These are phyloP conservation scores for Mormyrus lacerda DNA, from an alignment of 2,113 vertebrate genomes.

Conservation along the genomic window DNA sequence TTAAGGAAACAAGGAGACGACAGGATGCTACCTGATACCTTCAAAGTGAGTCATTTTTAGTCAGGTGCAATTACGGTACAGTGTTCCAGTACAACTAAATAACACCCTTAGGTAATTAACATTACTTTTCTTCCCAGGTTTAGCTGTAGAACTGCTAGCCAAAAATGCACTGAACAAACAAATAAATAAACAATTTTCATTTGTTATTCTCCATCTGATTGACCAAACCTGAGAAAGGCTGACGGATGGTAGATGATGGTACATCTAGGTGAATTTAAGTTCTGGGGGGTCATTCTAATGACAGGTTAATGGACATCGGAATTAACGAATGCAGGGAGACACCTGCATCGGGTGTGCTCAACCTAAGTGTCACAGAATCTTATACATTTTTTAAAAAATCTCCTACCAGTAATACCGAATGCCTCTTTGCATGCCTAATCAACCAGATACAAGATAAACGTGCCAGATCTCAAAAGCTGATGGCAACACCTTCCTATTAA, in stretches of 20 bases:
- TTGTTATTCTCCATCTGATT: background rate
- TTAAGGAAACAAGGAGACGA: background rate
- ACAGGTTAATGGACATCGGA: background rate
- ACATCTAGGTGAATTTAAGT: background rate
- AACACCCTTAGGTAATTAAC: conserved; percentile 13
- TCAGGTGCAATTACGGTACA: conserved; percentile 5
- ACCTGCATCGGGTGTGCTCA: background rate
- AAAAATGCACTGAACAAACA: conserved; percentile 39
- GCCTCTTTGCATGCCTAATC: conserved; percentile 5
- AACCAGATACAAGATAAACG: conserved; percentile 12
- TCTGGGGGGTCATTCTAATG: background rate
- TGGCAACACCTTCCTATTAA: background rate
- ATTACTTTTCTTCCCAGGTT: conserved; percentile 48
- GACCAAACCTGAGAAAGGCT: background rate
- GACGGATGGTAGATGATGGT: background rate
- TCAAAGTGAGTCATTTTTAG: background rate
- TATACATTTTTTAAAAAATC: background rate
- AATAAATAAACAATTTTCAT: background rate
- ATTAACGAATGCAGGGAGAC: background rate
- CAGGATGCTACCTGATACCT: background rate
- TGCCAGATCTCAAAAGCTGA: background rate
- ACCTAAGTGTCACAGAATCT: background rate
- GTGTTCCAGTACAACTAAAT: conserved; percentile 34
- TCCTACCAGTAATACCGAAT: background rate
- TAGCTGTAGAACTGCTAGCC: conserved; percentile 47